Evolutionary conservation across 53 echinoderm and acorn worm species (phyloP), one percentile per base, ranked within the genome.

Genomic region (Echinarachnius parma): DNA sequence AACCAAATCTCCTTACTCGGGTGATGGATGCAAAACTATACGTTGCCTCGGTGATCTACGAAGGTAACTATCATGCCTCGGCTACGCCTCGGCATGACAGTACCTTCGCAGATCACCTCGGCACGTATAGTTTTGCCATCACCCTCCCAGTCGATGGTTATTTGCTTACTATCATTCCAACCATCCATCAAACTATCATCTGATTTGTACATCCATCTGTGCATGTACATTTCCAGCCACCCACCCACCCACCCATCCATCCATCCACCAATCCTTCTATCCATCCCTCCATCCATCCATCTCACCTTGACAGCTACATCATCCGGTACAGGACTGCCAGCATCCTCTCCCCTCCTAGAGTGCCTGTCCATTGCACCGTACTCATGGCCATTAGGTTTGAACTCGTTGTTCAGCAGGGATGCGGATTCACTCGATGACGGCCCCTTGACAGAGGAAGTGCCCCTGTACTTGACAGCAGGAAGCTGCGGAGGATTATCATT

Each of bases 231-330:
- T 39, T 39, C 39, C 39, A 39, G 7, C 13, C 7, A 39, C 13
- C 13, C 39, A 39, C 13, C 39, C 39, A 9, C 13, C 39, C 39
- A 9, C 39, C 39, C 39, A 9, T 39, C 13, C 39, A 9, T 39
- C 39, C 39, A 9, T 39, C 39, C 13, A 9, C 13, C 39, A 7
- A 39, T 39, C 39, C 13, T 13, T 39, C 39, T 13, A 39, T 39
- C 39, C 39, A 39, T 39, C 13, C 39, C 7, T 39, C 39, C 39
- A 52, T 7, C 53, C 16, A 52, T 18, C 21, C 8, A 21, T 15
- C 16, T 55, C 16, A 81, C 82, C 82, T 81, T 56, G 3, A 81
- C 64, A 24, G 82, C 82, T 20, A 75, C 33, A 20, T 81, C 69
- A 69, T 69, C 69, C 31, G 69, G 69, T 49, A 69, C 23, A 14